Conservation (phyloP, 2,113 vertebrate species). For the Onychostoma macrolepis region DNA sequence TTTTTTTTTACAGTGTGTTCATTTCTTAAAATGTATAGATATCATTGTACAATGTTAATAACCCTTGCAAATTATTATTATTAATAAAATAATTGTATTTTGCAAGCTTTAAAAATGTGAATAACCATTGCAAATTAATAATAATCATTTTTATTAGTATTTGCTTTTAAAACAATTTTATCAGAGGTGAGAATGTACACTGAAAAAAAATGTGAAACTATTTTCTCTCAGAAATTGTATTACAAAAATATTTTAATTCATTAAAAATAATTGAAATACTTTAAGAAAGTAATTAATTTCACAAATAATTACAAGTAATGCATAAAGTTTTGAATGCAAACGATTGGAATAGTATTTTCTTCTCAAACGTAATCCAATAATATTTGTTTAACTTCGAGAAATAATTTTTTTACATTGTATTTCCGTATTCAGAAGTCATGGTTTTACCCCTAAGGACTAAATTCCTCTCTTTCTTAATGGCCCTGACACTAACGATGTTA, state of each 20-base stretch:
- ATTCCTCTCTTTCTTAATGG: background rate
- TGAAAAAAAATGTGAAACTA: too few species aligned
- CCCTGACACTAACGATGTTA: conserved; percentile 7
- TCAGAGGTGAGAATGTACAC: too few species aligned
- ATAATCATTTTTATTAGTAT: too few species aligned
- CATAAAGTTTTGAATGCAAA: background rate
- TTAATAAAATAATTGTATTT: too few species aligned
- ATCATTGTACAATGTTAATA: background rate
- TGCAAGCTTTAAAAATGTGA: background rate
- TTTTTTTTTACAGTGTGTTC: too few species aligned
- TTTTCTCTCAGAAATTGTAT: background rate
- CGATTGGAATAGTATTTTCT: background rate
- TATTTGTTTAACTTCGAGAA: background rate
- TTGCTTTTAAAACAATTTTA: too few species aligned
- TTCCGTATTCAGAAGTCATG: background rate
- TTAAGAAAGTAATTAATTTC: too few species aligned
- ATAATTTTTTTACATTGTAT: background rate
- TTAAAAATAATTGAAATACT: too few species aligned
- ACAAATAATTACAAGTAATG: background rate
- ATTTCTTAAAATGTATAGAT: background rate
- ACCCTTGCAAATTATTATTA: background rate
- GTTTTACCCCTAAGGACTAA: background rate
- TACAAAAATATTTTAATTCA: background rate
- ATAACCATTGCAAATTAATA: background rate
- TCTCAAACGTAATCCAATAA: background rate